Conservation (phyloP, 2,113 vertebrate genomes). For the Sinocyclocheilus grahami region DNA sequence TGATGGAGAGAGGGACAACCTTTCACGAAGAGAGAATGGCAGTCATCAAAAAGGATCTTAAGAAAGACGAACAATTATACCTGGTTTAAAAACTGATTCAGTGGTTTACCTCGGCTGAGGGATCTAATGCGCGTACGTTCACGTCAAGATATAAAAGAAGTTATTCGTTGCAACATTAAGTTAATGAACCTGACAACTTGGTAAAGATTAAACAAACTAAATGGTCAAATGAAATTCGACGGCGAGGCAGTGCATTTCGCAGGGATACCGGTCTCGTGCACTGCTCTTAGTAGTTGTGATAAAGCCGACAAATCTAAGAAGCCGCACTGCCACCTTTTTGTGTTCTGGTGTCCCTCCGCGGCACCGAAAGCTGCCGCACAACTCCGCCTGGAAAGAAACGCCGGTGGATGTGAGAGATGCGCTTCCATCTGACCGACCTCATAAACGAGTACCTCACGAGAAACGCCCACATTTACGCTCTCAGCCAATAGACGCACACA, state of each 20-base stretch:
- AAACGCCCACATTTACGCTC: constrained; percentile 56
- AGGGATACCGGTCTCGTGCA: constrained; percentile 63
- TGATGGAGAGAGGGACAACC: constrained; percentile 73
- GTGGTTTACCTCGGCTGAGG: constrained; percentile 2
- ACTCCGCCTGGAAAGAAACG: constrained; percentile 67
- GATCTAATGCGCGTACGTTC: background rate
- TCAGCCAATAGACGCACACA: constrained; percentile 64
- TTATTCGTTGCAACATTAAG: constrained; percentile 46
- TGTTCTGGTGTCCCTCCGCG: constrained; percentile 69
- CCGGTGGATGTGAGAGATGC: constrained; percentile 61
- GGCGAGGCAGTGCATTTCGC: constrained; percentile 77
- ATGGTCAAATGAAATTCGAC: constrained; percentile 67
- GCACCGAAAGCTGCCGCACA: constrained; percentile 66
- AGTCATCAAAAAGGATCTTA: constrained; percentile 40
- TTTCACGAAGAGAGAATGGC: constrained; percentile 66
- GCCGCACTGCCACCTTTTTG: constrained; percentile 63
- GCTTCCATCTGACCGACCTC: constrained; percentile 50
- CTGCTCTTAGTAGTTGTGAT: constrained; percentile 68
- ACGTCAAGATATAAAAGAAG: constrained; percentile 23
- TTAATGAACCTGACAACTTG: constrained; percentile 25
- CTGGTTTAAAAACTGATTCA: background rate
- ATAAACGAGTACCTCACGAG: background rate
- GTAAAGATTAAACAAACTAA: constrained; percentile 38
- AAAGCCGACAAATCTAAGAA: constrained; percentile 70
- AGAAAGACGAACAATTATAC: constrained; percentile 1